Evolutionary conservation across 2,797 vertebrate genomes (phyloP), one percentile per base, ranked within the genome.

Genomic region (Menidia menidia): DNA sequence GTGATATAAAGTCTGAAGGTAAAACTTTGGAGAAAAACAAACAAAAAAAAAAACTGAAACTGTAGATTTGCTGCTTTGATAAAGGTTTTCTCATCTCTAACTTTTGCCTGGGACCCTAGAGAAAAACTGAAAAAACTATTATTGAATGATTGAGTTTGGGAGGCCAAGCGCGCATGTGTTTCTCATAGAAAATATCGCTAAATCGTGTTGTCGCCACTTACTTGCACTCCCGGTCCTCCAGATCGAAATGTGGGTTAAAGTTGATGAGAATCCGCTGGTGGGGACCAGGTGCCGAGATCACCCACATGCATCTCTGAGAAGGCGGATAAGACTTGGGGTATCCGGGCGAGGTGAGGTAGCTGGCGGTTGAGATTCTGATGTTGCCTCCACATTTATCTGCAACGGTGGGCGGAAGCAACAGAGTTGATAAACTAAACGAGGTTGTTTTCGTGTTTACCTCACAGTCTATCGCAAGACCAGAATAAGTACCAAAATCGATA

Each of bases 161-260:
- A 8, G 15, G 15, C 14, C 42, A 6, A n/a, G 15, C 39, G 33
- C 60, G 57, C 71, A 80, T 78, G 50, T 81, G 71, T 56, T 73
- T 55, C 60, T 56, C 62, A 60, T 69, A 19, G 35, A 39, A 10
- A 39, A 39, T 4, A 39, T 39, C 35, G 35, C 35, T 2, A 47
- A 47, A 6, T 47, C 15, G 45, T 8, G n/a, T n/a, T 8, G 45
- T 3, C 9, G 45, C 45, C 4, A 96, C 97, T 95, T 88, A 99
- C 98, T 99, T 99, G 97, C 98, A 99, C 78, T 99, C 97, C 82
- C 97, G 92, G 88, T 98, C 97, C 90, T 99, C 98, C 90, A 99
- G 94, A 87, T 99, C 98, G 77, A 99, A 99, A 92, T 99, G 98
- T 30, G 98, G 98, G 87, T 99, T 99, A 94, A 99, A 99, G 94